Evolutionary conservation across 2,888 invertebrate genomes (phyloP).

Genomic region (Drosophila pegasa): DNA sequence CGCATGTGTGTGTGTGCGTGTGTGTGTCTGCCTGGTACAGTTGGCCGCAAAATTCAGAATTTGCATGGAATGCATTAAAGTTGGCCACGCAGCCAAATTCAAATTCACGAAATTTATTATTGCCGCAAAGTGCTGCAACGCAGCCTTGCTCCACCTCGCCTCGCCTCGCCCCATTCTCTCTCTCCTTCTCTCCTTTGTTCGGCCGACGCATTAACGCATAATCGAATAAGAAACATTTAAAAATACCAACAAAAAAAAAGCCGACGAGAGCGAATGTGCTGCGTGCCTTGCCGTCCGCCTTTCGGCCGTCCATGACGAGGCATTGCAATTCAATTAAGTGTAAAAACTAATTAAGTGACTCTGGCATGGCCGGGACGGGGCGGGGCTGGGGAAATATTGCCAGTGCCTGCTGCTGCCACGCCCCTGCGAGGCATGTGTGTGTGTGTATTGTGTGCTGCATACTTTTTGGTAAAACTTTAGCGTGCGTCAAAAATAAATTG

Average conservation of each 20-base stretch:
- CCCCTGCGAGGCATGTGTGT: conserved; percentile 13
- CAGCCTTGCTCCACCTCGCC: not conserved
- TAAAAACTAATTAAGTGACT: conserved; percentile 80
- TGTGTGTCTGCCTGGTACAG: conserved; percentile 38
- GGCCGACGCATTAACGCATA: conserved; percentile 27
- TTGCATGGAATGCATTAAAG: conserved; percentile 23
- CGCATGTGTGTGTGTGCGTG: not conserved
- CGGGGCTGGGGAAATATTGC: conserved; percentile 16
- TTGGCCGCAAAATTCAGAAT: conserved; percentile 40
- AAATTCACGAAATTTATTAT: conserved; percentile 33
- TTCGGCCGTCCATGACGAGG: conserved; percentile 53
- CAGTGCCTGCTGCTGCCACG: conserved; percentile 16
- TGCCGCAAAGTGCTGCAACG: conserved; percentile 11
- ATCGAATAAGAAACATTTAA: conserved; percentile 24
- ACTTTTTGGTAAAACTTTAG: conserved; percentile 74
- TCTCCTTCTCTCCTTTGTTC: too few species aligned
- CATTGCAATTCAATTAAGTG: conserved; percentile 80
- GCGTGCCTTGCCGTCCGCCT: conserved; percentile 39
- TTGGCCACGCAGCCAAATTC: conserved; percentile 14
- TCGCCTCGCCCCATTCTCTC: too few species aligned
- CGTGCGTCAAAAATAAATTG: conserved; percentile 62
- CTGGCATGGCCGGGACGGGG: conserved; percentile 27
- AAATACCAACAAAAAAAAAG: not conserved
- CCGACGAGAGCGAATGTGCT: conserved; percentile 24
- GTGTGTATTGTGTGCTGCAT: conserved; percentile 47